These are phyloP conservation scores for Crenuchus spilurus DNA, from an alignment of 2,797 vertebrate species.

Conservation along the genomic window DNA sequence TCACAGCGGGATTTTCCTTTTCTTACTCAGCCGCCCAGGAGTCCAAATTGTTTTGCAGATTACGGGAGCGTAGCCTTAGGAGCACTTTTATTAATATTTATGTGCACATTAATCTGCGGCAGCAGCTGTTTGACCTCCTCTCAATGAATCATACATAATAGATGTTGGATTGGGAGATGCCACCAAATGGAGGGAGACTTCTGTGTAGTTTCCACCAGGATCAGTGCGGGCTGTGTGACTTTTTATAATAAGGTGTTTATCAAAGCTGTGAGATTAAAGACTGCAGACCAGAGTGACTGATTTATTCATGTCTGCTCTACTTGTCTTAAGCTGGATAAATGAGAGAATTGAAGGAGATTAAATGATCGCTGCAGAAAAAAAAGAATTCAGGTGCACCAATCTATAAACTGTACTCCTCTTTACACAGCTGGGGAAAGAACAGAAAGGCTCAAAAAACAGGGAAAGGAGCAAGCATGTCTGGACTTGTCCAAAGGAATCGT, in stretches of 20 bases:
- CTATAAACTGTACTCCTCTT: constrained; percentile 1
- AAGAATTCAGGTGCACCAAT: constrained; percentile 10
- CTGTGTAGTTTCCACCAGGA: constrained; percentile 34
- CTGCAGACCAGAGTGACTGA: constrained; percentile 42
- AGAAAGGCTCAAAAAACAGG: background rate
- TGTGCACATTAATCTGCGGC: constrained; percentile 62
- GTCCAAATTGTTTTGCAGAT: constrained; percentile 64
- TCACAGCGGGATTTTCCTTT: constrained; percentile 42
- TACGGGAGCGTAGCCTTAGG: constrained; percentile 57
- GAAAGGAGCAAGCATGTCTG: background rate
- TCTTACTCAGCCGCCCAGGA: constrained; percentile 43
- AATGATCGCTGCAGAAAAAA: background rate
- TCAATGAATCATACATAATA: constrained; percentile 64
- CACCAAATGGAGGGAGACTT: constrained; percentile 48
- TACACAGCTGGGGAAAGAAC: constrained; percentile 23
- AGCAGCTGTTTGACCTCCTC: constrained; percentile 64
- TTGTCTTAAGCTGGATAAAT: constrained; percentile 47
- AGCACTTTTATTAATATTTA: constrained; percentile 63
- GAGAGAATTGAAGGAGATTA: constrained; percentile 37
- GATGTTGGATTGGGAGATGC: constrained; percentile 59
- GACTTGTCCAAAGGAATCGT: constrained; percentile 9
- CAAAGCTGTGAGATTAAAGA: constrained; percentile 50
- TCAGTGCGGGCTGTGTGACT: constrained; percentile 33
- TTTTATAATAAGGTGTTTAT: constrained; percentile 53
- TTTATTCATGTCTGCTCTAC: constrained; percentile 41